Percentiles rank a stretch among this genome's conserved stretches.
phyloP scores from a whole-genome alignment of 2,113 vertebrate genomes.

The Pungitius pungitius region DNA sequence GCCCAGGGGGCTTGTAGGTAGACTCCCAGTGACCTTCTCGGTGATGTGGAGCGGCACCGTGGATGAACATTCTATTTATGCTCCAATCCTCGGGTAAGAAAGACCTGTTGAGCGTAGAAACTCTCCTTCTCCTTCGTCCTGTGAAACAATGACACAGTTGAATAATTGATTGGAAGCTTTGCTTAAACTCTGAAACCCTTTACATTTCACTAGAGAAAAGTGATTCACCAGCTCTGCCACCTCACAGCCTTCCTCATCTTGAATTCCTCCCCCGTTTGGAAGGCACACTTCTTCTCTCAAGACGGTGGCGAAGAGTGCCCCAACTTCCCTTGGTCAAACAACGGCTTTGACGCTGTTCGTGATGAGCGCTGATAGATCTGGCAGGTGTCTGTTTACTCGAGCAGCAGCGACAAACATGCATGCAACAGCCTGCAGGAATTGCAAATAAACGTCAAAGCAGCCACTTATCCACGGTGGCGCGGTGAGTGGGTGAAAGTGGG shows the following conservation, averaged over 20 bases:
- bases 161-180: constrained; percentile 68
- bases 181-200: constrained; percentile 51
- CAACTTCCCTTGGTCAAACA: constrained; percentile 25
- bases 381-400: constrained; percentile 57
- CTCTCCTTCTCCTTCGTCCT: constrained; percentile 20
- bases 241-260: constrained; percentile 31
- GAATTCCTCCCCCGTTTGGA: constrained; percentile 29
- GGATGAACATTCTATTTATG: constrained; percentile 65
- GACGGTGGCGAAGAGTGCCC: constrained; percentile 7
- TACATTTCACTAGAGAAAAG: constrained; percentile 48
- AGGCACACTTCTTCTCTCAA: constrained; percentile 14
- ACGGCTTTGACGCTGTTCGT: constrained; percentile 42
- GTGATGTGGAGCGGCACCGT: constrained; percentile 42
- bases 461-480: constrained; percentile 56
- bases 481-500: constrained; percentile 47
- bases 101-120: constrained; percentile 34
- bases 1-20: constrained; percentile 64
- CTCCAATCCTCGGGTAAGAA: constrained; percentile 43
- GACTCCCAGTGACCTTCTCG: constrained; percentile 70
- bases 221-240: constrained; percentile 40
- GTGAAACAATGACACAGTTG: constrained; percentile 52
- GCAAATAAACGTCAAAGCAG: constrained; percentile 72
- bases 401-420: constrained; percentile 32
- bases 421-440: constrained; percentile 64
- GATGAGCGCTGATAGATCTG: constrained; percentile 52